Percentiles rank a stretch among this genome's conserved stretches.
These are phyloP conservation scores for Pseudomyrmex cubaensis DNA, from an alignment of 1,140 invertebrate genomes.

Conservation along the genomic window DNA sequence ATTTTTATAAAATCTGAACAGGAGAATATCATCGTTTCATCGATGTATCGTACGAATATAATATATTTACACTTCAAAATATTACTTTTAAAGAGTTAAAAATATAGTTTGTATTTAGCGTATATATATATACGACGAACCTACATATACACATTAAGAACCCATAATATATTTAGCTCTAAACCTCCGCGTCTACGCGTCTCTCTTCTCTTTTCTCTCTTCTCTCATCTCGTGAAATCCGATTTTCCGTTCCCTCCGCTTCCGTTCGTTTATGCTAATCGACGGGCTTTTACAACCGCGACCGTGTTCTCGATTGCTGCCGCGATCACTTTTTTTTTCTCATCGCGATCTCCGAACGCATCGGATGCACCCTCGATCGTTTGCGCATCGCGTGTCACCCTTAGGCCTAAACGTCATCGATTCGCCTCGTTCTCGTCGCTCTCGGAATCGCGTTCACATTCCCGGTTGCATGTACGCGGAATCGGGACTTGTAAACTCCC, in stretches of 20 bases:
- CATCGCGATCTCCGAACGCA: conserved; percentile 58
- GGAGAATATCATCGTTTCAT: conserved; percentile 79
- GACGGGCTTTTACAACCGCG: neutral
- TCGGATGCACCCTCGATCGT: conserved; percentile 65
- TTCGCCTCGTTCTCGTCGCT: conserved; percentile 22
- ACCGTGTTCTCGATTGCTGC: neutral
- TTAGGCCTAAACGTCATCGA: conserved; percentile 73
- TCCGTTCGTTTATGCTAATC: conserved; percentile 11
- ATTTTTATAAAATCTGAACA: conserved; percentile 78
- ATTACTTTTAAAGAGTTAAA: conserved; percentile 85
- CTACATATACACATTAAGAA: conserved; percentile 76
- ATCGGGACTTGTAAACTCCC: neutral
- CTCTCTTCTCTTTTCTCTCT: neutral
- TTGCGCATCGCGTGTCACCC: conserved; percentile 47
- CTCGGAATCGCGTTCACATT: neutral
- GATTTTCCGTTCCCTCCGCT: neutral
- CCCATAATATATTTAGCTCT: conserved; percentile 66
- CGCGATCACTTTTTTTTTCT: conserved; percentile 10
- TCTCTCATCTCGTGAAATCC: conserved; percentile 1
- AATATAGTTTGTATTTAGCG: conserved; percentile 85
- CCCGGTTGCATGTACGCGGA: neutral
- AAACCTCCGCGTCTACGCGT: conserved; percentile 66
- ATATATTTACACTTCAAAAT: conserved; percentile 81
- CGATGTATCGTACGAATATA: conserved; percentile 78
- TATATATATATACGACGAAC: conserved; percentile 78